phyloP scores from a whole-genome alignment of 2,888 invertebrate species.

The Bimastos eiseni region DNA sequence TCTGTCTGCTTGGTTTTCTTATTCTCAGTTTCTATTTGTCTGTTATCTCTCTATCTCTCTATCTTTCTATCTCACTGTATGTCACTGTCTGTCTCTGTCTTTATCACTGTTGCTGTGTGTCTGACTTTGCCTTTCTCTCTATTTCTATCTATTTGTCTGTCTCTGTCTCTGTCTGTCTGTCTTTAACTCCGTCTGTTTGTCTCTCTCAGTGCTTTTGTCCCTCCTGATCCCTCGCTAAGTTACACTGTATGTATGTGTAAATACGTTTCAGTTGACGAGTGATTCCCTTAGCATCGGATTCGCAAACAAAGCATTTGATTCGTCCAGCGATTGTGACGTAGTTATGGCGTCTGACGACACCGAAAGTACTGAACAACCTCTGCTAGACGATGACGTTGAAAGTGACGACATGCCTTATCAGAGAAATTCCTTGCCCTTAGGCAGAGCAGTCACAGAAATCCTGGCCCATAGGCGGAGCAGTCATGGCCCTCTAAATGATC shows the following conservation, averaged over 20 bases:
- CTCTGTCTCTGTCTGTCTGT: background rate
- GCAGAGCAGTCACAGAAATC: too few species aligned
- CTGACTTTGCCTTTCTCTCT: too few species aligned
- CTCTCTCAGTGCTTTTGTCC: too few species aligned
- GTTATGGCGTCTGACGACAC: background rate
- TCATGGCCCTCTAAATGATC: too few species aligned
- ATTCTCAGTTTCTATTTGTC: background rate
- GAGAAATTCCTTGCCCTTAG: too few species aligned
- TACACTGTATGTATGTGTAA: background rate
- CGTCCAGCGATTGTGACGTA: background rate
- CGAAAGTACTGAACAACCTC: background rate
- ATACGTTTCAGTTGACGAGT: background rate
- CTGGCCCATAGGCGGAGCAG: too few species aligned
- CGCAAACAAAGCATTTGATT: background rate
- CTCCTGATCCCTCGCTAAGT: too few species aligned
- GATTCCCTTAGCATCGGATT: background rate
- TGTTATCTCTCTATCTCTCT: too few species aligned
- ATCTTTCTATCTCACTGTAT: too few species aligned
- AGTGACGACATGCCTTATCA: too few species aligned
- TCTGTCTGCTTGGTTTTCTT: background rate
- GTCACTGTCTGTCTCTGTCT: background rate
- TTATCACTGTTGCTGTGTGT: too few species aligned
- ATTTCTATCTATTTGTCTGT: background rate
- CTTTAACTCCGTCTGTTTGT: too few species aligned
- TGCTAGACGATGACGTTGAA: background rate